Percentiles rank a stretch among this genome's conserved stretches.
Evolutionary conservation across 1,140 invertebrate species (phyloP).

Genomic region (Pachyrhynchus sulphureomaculatus): DNA sequence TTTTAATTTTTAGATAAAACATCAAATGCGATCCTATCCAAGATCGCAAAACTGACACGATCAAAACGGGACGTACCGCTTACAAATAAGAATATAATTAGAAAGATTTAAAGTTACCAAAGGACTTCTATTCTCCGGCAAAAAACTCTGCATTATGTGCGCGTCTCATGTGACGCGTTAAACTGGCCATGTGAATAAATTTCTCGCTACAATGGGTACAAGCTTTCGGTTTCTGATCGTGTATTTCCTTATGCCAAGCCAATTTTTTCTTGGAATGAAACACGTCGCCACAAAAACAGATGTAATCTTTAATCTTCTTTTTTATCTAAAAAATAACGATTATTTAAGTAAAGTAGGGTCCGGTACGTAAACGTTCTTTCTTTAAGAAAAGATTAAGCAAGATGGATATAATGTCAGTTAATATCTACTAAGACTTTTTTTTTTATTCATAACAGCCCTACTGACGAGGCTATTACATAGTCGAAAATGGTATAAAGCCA

Average conservation of each 20-base stretch:
- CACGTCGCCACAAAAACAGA: conserved; percentile 81
- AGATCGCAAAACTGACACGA: too few species aligned
- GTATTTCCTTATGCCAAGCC: conserved; percentile 81
- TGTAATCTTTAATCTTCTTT: conserved; percentile 71
- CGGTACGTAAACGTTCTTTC: too few species aligned
- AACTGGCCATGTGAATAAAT: conserved; percentile 77
- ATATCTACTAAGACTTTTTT: too few species aligned
- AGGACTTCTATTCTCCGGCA: conserved; percentile 56
- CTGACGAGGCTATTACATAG: too few species aligned
- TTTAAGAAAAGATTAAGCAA: too few species aligned
- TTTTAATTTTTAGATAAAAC: too few species aligned
- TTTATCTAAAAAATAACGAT: conserved; percentile 61
- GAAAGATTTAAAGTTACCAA: conserved; percentile 3
- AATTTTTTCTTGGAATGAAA: conserved; percentile 80
- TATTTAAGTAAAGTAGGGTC: not conserved
- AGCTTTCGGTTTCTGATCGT: conserved; percentile 78
- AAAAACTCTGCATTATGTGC: conserved; percentile 78
- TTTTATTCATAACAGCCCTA: too few species aligned
- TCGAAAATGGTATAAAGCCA: too few species aligned
- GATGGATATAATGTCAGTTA: too few species aligned
- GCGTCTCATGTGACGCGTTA: conserved; percentile 79
- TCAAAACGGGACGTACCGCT: too few species aligned
- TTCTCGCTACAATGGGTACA: conserved; percentile 82
- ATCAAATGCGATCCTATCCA: too few species aligned
- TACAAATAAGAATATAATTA: too few species aligned